Base-by-base conservation (phyloP, 2,888 invertebrate species). In the Drosophila suboccidentalis region DNA sequence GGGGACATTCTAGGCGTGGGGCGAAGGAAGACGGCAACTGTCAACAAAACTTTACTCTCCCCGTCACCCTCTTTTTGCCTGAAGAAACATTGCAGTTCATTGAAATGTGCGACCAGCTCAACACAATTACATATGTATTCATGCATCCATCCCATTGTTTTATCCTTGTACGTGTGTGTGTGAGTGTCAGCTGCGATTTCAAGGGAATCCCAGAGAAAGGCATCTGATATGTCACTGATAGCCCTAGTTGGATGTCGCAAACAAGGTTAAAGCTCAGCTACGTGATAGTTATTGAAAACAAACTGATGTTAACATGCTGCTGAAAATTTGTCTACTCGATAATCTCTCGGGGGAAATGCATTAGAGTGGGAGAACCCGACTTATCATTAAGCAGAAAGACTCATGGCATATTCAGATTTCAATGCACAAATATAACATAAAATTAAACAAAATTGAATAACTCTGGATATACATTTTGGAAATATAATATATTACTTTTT, bases 211-310 rank as follows among this genome's bases (percentile, higher is more conserved):
- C 36, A 8, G 39, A 29, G 71, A 29, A 13, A 19, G 41, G 8
- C 53, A 74, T 50, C 53, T 36, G 61, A 54, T 61, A 49, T 43
- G 49, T 38, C 68, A 50, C 17, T 49, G 67, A 65, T 73, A 67
- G 69, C 55, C 69, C 59, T 46, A 64, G 54, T 29, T 26, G 36
- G 36, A 2, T 63, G 68, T 64, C 54, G 64, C 43, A 54, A 76
- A 71, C 74, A 89, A 89, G 84, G 87, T 78, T 73, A 87, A 87
- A 87, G 72, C 79, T 81, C 72, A 71, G 75, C 57, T 81, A 78
- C 87, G 87, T 87, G 89, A 74, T 75, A 59, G 36, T 57, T 44
- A 68, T 44, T 9, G 55, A 11, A 36, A 47, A 26, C 32, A 53
- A 22, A 32, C 38, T 41, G 58, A 39, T 67, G 59, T 41, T 68